These are phyloP conservation scores for Aporrectodea caliginosa DNA, from an alignment of 1,140 invertebrate species.

Conservation along the genomic window DNA sequence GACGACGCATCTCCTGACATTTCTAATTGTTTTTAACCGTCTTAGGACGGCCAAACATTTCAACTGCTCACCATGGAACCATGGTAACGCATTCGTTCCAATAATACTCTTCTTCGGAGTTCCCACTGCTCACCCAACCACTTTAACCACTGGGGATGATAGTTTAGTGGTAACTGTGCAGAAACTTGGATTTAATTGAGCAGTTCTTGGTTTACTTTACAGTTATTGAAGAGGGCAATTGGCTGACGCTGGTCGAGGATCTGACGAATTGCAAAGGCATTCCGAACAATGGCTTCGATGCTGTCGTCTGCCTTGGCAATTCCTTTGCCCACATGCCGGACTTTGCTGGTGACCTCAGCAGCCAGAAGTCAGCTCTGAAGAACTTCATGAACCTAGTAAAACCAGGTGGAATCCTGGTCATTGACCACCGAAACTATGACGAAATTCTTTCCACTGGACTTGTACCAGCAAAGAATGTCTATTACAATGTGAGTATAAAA, in stretches of 20 bases:
- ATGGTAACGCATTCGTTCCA: too few species aligned
- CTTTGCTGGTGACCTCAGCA: slow-evolving; percentile 69
- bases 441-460: slow-evolving; percentile 69
- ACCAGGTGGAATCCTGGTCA: slow-evolving; percentile 75
- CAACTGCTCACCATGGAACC: too few species aligned
- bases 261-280: slow-evolving; percentile 54
- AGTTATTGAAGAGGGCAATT: slow-evolving; percentile 57
- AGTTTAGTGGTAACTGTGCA: too few species aligned
- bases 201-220: slow-evolving; percentile 29
- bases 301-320: slow-evolving; percentile 77
- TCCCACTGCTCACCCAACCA: too few species aligned
- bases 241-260: slow-evolving; percentile 61
- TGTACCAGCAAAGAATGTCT: slow-evolving; percentile 74
- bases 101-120: too few species aligned
- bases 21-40: too few species aligned
- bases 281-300: slow-evolving; percentile 47
- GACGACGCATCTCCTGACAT: too few species aligned
- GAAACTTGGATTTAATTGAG: too few species aligned
- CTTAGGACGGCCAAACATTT: too few species aligned
- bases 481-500: slow-evolving; percentile 85
- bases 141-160: too few species aligned
- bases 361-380: slow-evolving; percentile 68
- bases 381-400: slow-evolving; percentile 78
- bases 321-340: slow-evolving; percentile 83
- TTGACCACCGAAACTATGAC: slow-evolving; percentile 85